Percentiles rank a stretch among this genome's conserved stretches.
Conservation (phyloP, 2,888 invertebrate genomes). For the Ectemnius lituratus region DNA sequence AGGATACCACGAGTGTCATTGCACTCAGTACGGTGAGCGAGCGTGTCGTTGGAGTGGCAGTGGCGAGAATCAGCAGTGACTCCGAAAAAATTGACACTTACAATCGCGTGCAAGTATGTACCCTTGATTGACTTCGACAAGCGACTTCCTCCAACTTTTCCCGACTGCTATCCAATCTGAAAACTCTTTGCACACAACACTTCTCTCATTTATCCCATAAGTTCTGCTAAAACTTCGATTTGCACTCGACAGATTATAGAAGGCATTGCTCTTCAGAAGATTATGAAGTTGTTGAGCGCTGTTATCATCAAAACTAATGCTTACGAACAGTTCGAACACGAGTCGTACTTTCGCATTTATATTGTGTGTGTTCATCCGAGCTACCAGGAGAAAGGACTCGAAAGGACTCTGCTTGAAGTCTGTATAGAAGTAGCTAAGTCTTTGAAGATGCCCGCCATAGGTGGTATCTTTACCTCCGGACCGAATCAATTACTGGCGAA, state of each 20-base stretch:
- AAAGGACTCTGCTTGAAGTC: conserved; percentile 56
- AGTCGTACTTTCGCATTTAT: conserved; percentile 62
- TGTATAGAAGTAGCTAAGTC: conserved; percentile 56
- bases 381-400: conserved; percentile 62
- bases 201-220: too few relatives aligned
- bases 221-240: too few relatives aligned
- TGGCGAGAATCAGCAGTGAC: conserved; percentile 60
- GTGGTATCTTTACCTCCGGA: conserved; percentile 68
- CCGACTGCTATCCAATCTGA: background rate
- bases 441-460: conserved; percentile 56
- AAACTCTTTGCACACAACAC: too few relatives aligned
- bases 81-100: conserved; percentile 64
- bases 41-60: conserved; percentile 65
- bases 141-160: too few relatives aligned
- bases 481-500: conserved; percentile 57
- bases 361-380: conserved; percentile 70
- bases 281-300: conserved; percentile 60
- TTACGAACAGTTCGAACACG: conserved; percentile 51
- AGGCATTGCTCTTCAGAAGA: conserved; percentile 59
- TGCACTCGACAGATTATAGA: conserved; percentile 51
- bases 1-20: conserved; percentile 68
- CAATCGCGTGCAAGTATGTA: conserved; percentile 64
- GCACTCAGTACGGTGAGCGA: conserved; percentile 65
- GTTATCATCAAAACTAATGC: conserved; percentile 59
- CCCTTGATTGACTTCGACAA: too few relatives aligned